Percentiles rank a stretch among this genome's conserved stretches.
These are phyloP conservation scores for Gopherus evgoodei DNA, from an alignment of 2,113 vertebrate genomes.

Conservation along the genomic window DNA sequence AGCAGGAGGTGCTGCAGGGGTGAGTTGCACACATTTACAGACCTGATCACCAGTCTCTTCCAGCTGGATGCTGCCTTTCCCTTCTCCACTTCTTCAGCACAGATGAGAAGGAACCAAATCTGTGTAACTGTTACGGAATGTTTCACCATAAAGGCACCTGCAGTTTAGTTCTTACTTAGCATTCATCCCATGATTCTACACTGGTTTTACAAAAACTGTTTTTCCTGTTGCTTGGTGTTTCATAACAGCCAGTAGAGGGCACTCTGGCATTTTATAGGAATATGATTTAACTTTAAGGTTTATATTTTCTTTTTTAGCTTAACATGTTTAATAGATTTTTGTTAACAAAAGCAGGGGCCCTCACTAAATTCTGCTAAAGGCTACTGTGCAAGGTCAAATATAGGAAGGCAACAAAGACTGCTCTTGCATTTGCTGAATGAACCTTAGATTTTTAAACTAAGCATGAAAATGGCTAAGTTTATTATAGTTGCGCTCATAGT, in stretches of 20 bases:
- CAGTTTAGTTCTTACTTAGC: background rate
- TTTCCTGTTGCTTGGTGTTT: background rate
- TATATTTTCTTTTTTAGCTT: fast-evolving
- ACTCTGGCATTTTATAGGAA: conserved; percentile 56
- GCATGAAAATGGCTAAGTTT: background rate
- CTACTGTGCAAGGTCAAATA: background rate
- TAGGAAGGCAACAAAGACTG: background rate
- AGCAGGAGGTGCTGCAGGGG: too few species aligned
- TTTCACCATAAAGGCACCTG: background rate
- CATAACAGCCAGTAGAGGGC: conserved; percentile 71
- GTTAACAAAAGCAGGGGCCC: fast-evolving
- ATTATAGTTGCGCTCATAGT: background rate
- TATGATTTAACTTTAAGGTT: fast-evolving
- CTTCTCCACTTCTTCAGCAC: background rate
- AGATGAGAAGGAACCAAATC: background rate
- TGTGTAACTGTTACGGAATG: background rate
- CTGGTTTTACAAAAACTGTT: fast-evolving
- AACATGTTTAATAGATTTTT: background rate
- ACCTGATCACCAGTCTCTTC: background rate
- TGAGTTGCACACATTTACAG: too few species aligned
- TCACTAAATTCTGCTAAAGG: background rate
- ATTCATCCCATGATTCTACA: background rate
- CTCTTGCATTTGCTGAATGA: background rate
- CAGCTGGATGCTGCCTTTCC: fast-evolving
- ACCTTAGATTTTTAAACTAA: background rate